phyloP scores from a whole-genome alignment of 53 echinoderm and acorn worm species.

The Temnopleurus reevesii region DNA sequence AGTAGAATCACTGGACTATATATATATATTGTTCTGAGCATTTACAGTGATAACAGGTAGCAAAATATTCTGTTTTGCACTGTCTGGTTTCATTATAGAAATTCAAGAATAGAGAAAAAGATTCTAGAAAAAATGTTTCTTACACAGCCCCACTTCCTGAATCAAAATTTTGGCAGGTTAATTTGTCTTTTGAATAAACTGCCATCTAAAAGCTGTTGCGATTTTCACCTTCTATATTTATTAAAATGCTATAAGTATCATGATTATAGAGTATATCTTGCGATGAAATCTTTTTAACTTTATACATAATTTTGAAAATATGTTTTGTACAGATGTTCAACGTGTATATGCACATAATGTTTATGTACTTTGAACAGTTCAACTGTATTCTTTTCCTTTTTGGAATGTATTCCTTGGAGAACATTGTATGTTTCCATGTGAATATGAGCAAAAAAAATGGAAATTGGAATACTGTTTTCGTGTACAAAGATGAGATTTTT shows the following conservation, averaged over 20 bases:
- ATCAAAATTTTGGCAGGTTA: background rate
- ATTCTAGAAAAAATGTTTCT: too few relatives aligned
- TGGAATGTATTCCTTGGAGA: constrained; percentile 30
- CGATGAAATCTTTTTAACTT: constrained; percentile 30
- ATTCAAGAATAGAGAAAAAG: too few relatives aligned
- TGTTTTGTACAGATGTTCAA: background rate
- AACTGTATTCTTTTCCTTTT: constrained; percentile 21
- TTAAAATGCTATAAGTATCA: background rate
- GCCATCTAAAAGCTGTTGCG: background rate
- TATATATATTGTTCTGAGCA: too few relatives aligned
- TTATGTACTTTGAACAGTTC: constrained; percentile 1
- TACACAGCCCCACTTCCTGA: too few relatives aligned
- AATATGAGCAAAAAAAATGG: background rate
- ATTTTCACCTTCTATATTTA: constrained; percentile 24
- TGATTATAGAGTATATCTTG: background rate
- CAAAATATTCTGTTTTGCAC: too few relatives aligned
- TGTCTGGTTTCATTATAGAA: too few relatives aligned
- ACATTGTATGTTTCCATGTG: background rate
- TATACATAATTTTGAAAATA: constrained; percentile 37
- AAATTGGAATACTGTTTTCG: background rate
- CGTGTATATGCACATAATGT: constrained; percentile 33
- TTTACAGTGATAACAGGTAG: too few relatives aligned
- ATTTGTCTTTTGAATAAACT: constrained; percentile 6
- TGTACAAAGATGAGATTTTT: constrained; percentile 9
- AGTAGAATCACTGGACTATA: too few relatives aligned